Evolutionary conservation across 2,888 invertebrate species (phyloP).

Genomic region (Abrostola tripartita): DNA sequence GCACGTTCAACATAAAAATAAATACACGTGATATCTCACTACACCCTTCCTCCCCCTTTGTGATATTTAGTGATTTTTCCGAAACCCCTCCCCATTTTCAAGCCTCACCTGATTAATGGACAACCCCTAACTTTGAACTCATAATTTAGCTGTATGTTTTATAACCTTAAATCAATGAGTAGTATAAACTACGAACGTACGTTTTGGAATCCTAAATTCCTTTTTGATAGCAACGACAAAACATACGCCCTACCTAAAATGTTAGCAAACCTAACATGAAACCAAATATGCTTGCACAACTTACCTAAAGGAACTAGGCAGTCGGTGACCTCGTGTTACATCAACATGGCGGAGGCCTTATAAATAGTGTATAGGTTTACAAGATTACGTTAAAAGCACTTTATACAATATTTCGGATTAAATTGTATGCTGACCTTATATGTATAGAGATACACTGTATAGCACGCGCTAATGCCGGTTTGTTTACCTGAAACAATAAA

Average conservation of each 20-base stretch:
- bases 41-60: too few species aligned
- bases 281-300: slow-evolving; percentile 43
- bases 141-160: too few species aligned
- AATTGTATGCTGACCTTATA: slow-evolving; percentile 57
- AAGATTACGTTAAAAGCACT: slow-evolving; percentile 24
- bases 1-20: too few species aligned
- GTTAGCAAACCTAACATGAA: slow-evolving; percentile 19
- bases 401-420: slow-evolving; percentile 24
- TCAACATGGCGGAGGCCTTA: slow-evolving; percentile 33
- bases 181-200: too few species aligned
- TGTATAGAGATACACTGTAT: slow-evolving; percentile 30
- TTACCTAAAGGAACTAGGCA: slow-evolving; percentile 48
- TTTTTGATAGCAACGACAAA: not conserved
- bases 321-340: slow-evolving; percentile 47
- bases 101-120: too few species aligned
- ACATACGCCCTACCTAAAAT: slow-evolving; percentile 5
- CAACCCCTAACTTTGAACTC: too few species aligned
- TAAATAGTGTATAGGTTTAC: slow-evolving; percentile 11
- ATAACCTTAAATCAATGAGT: too few species aligned
- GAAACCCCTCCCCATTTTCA: too few species aligned
- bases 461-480: slow-evolving; percentile 44
- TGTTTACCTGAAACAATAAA: slow-evolving; percentile 79
- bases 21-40: too few species aligned
- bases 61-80: too few species aligned
- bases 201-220: slow-evolving; percentile 11